Evolutionary conservation across 2,888 invertebrate genomes (phyloP).

Genomic region (Ophion obscuratus): DNA sequence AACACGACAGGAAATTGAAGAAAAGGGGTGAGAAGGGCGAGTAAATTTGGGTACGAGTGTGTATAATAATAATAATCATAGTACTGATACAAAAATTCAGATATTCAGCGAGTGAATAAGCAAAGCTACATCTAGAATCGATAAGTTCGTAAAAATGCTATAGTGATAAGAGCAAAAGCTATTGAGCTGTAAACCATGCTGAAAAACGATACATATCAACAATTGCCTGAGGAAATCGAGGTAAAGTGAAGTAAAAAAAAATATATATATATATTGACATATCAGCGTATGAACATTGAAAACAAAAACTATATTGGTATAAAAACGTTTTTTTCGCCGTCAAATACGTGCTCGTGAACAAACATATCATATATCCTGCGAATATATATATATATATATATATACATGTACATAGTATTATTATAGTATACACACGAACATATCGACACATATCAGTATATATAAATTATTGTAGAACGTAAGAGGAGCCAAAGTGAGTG

Average conservation of each 20-base stretch:
- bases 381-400: slow-evolving; percentile 38
- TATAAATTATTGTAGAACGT: slow-evolving; percentile 24
- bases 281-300: slow-evolving; percentile 65
- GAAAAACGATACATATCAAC: slow-evolving; percentile 80
- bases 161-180: slow-evolving; percentile 41
- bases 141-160: slow-evolving; percentile 36
- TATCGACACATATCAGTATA: slow-evolving; percentile 37
- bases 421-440: slow-evolving; percentile 47
- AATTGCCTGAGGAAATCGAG: slow-evolving; percentile 76
- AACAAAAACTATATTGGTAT: slow-evolving; percentile 54
- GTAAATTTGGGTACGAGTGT: slow-evolving; percentile 17
- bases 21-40: slow-evolving; percentile 11
- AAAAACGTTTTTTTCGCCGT: slow-evolving; percentile 35
- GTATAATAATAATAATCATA: slow-evolving; percentile 36
- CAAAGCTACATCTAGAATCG: slow-evolving; percentile 38
- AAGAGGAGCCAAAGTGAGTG: slow-evolving; percentile 56
- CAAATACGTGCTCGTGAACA: slow-evolving; percentile 46
- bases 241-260: slow-evolving; percentile 59
- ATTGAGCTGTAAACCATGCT: slow-evolving; percentile 46
- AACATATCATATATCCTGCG: slow-evolving; percentile 55
- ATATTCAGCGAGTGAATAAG: slow-evolving; percentile 33
- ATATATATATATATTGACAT: slow-evolving; percentile 62
- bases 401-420: slow-evolving; percentile 59
- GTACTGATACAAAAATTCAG: slow-evolving; percentile 32
- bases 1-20: slow-evolving; percentile 23